Evolutionary conservation across 2,888 invertebrate species (phyloP), one percentile per base, ranked within the genome.

Genomic region (Eremobia ochroleuca): DNA sequence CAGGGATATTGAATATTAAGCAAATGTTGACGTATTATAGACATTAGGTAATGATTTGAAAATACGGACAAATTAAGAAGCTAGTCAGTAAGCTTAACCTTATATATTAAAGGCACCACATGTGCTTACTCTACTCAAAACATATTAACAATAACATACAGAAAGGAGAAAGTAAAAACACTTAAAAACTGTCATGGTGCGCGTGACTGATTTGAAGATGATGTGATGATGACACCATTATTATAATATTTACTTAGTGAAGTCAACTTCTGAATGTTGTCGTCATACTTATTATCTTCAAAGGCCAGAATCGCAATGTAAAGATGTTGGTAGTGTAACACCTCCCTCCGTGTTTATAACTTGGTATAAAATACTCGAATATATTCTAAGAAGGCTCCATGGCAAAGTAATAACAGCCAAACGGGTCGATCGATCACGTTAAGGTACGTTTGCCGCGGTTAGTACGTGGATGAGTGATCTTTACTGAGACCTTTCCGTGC

Each of bases 141-240:
- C 9, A 1, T 37, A 49, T 46, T 43, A 64, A 77, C 37, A 70
- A 69, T 52, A 62, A 64, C 31, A 8, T 34, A 46, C 11, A 40
- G 13, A 15, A 49, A 40, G 34, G 80, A 68, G 85, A 82, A 82
- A 82, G 82, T 68, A 43, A n/a, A 67, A 73, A 55, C 70, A 83
- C 79, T 73, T 37, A 25, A 59, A 81, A 84, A 77, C 62, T 74
- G 78, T 83, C 68, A 72, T 81, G 72, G 84, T 69, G n/a, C n/a
- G 61, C 79, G 49, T 73, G 68, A 55, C 55, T 64, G 68, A 78
- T 65, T 43, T 61, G 65, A 83, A 78, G 61, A 66, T 62, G 69
- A 66, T 66, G 64, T 79, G 66, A 61, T 55, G 55, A 62, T 49
- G 79, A 28, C 43, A 28, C 18, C 72, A 69, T 61, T 83, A 73